Evolutionary conservation across 2,888 invertebrate species (phyloP), one percentile per base, ranked within the genome.

Genomic region (Camponotus fellah): DNA sequence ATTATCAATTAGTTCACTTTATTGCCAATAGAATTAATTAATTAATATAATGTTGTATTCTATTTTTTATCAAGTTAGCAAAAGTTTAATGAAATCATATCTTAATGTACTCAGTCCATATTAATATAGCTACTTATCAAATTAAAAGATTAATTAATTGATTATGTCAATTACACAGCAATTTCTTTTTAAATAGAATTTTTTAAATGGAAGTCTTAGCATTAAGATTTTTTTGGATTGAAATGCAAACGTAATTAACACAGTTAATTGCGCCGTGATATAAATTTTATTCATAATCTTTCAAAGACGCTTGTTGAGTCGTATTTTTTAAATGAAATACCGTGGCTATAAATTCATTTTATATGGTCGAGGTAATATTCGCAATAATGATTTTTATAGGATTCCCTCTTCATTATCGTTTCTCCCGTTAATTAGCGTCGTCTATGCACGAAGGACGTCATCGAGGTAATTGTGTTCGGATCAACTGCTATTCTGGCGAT

Each of bases 381-480:
- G n/a, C 58, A 43, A 71, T 43, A 46, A 72, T 72, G 60, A 72
- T 80, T 17, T 79, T 60, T 79, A 71, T 17, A 72, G 46, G 17
- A 46, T 60, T 21, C 58, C 17, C 60, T 72, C 46, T 34, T 86
- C 85, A 72, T 85, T 86, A 89, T 80, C 77, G 83, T 82, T 74
- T 83, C 71, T 77, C 80, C 43, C 85, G 87, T 87, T 90, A 90
- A 90, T 90, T 90, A 90, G 83, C 82, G 56, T 14, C 34, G 60
- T 74, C 87, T 65, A 85, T 76, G 74, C 62, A 34, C 32, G 72
- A 58, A 56, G 81, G 56, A 75, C 75, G 84, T 85, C 85, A 58
- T 83, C 62, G 81, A 81, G 77, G 72, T 84, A 87, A 90, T 90
- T 90, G 87, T 89, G 83, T 83, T 84, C 82, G 82, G 86, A 89